Evolutionary conservation across 2,888 invertebrate genomes (phyloP), one percentile per base, ranked within the genome.

Genomic region (Neoitamus cyanurus): DNA sequence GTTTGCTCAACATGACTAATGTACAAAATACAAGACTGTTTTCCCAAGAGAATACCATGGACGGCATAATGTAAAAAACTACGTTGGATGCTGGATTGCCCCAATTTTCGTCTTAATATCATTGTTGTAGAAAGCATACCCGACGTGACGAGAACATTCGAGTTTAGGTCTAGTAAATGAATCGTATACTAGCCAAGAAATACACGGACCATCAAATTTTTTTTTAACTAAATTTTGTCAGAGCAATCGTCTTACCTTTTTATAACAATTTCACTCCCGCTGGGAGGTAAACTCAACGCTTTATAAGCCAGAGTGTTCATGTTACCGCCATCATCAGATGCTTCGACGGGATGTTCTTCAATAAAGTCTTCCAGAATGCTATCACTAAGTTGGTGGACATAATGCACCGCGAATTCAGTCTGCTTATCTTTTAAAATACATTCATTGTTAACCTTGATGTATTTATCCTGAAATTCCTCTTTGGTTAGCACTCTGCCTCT

Each of bases 401-500:
- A 42, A 6, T 58, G 58, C 58, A 58, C 20, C 15, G 58, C 58
- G 20, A 58, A 58, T 58, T 58, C 58, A 4, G 58, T 58, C 58
- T 58, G 58, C 20, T 58, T 58, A 15, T 28, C n/a, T 30, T 31
- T 30, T 3, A 15, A 70, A 70, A 31, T 70, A 30, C 70, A 37
- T 25, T 75, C 25, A 28, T 37, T 30, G 4, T 85, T 85, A 1
- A 84, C 78, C 75, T 85, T 86, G 0, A 86, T 83, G 7, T 87
- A 88, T 6, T 86, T 73, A 0, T 87, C 86, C 30, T 58, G 86
- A 83, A 86, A 88, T 5, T 85, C 84, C 31, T 72, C 84, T 9
- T 85, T 86, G 25, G 84, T 82, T 13, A 88, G 36, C 48, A 89
- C 88, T 42, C 87, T 87, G 3, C 89, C 89, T 3, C 58, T 83